Evolutionary conservation across 2,113 vertebrate genomes (phyloP), one percentile per base, ranked within the genome.

Genomic region (human (Homo sapiens)): DNA sequence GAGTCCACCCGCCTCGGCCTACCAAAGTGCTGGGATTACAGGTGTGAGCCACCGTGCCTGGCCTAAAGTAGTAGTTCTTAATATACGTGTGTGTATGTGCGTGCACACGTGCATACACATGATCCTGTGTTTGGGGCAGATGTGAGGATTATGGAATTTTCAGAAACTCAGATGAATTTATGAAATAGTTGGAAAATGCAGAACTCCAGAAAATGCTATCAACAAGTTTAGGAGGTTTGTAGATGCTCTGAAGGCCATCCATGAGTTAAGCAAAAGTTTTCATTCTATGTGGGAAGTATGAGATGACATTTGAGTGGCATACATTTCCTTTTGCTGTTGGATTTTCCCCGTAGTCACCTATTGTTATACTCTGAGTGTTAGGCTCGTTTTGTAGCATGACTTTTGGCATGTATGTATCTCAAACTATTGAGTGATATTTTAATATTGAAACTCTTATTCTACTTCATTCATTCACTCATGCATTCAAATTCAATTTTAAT

Each of bases 371-470:
- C 45, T 79, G 11, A 64, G n/a, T 52, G 3, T 50, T 35, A 61
- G 61, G 16, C 9, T 85, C 43, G 13, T 79, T 94, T 89, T 18
- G 68, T 70, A 87, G 20, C 10, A 6, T 59, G 80, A 68, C 32
- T 78, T 6, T 87, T 61, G 35, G 75, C 5, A 55, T 50, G 90
- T 80, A 68, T 5, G 10, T 17, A 12, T 82, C 8, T 55, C 9
- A 57, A 66, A 79, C 85, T 64, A 48, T 96, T 52, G 83, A 90
- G 85, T 66, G 94, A 93, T 97, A 94, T n/a, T 78, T 35, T 89
- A 93, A 13, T 73, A 57, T n/a, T 93, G 86, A 95, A 96, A 97
- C 40, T 84, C 59, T 85, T 86, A 72, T 75, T 97, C 0, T 8
- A 14, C 30, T 93, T 35, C 38, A 75, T 96, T 95, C 38, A 55